A percentile compares a stretch with the other conserved stretches of the same genome.
Evolutionary conservation across 2,888 invertebrate species (phyloP).

Genomic region (Eledona agricola): DNA sequence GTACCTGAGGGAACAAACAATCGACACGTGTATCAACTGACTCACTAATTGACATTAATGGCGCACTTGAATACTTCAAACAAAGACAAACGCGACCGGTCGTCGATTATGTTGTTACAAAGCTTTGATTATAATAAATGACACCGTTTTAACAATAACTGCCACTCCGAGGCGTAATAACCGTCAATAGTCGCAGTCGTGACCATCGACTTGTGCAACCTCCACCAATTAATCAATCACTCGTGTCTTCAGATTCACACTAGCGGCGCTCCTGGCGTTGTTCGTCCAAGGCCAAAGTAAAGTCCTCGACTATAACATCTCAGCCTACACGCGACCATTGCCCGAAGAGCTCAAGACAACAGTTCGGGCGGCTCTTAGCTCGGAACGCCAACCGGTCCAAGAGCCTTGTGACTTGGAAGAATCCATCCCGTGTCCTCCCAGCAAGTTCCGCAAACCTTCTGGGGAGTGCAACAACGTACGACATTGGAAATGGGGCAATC

Average conservation of each 20-base stretch:
- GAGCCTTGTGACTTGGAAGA: constrained; percentile 60
- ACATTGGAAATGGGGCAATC: constrained; percentile 83
- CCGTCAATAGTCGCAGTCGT: constrained; percentile 5
- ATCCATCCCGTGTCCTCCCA: constrained; percentile 77
- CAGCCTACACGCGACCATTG: constrained; percentile 55
- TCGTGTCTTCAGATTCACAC: constrained; percentile 15
- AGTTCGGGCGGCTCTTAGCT: constrained; percentile 54
- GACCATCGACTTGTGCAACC: no score
- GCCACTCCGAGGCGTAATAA: constrained; percentile 2
- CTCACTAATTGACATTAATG: no score
- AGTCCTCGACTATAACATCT: constrained; percentile 50
- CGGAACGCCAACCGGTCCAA: constrained; percentile 47
- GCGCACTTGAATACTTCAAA: neutral
- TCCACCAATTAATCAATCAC: no score
- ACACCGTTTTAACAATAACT: constrained; percentile 18
- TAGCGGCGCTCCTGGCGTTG: constrained; percentile 12
- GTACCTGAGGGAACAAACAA: no score
- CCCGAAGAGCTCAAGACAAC: constrained; percentile 56
- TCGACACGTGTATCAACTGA: no score
- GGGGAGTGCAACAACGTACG: constrained; percentile 91
- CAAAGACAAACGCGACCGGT: constrained; percentile 2
- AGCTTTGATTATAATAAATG: constrained; percentile 20
- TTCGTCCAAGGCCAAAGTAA: constrained; percentile 7
- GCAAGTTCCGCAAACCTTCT: constrained; percentile 81
- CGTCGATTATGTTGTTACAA: constrained; percentile 13